A percentile compares a stretch with the other conserved stretches of the same genome.
These are phyloP conservation scores for Eustalomyia histrio DNA, from an alignment of 2,888 invertebrate species.

Conservation along the genomic window DNA sequence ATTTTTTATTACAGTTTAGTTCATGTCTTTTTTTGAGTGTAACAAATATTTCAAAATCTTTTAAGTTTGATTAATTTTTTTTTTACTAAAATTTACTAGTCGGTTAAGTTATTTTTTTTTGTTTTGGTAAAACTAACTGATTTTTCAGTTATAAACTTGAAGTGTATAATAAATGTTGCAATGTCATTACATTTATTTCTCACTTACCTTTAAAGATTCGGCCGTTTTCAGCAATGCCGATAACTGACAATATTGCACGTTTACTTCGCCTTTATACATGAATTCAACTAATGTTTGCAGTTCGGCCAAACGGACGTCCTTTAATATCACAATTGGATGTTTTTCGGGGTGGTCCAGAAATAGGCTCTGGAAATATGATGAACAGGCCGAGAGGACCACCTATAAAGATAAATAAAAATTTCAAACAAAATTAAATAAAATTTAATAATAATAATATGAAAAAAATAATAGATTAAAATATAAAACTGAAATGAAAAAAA, in stretches of 20 bases:
- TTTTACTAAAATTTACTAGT: too few relatives aligned
- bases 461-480: not conserved
- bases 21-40: too few relatives aligned
- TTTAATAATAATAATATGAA: too few relatives aligned
- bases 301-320: slow-evolving; percentile 95
- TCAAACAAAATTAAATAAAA: slow-evolving; percentile 21
- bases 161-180: too few relatives aligned
- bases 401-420: slow-evolving; percentile 78
- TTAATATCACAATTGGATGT: slow-evolving; percentile 95
- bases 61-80: too few relatives aligned
- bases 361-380: slow-evolving; percentile 95
- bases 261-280: slow-evolving; percentile 98
- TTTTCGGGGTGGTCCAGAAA: slow-evolving; percentile 95
- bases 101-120: too few relatives aligned
- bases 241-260: slow-evolving; percentile 95
- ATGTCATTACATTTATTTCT: not conserved
- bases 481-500: not conserved
- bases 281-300: slow-evolving; percentile 95
- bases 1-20: too few relatives aligned
- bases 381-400: slow-evolving; percentile 97
- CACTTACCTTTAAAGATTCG: slow-evolving; percentile 89
- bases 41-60: too few relatives aligned
- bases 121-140: too few relatives aligned
- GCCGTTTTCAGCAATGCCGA: slow-evolving; percentile 94
- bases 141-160: too few relatives aligned